A percentile compares a stretch with the other conserved stretches of the same genome.
Conservation (phyloP, 2,888 invertebrate genomes). For the Keiferia lycopersicella region DNA sequence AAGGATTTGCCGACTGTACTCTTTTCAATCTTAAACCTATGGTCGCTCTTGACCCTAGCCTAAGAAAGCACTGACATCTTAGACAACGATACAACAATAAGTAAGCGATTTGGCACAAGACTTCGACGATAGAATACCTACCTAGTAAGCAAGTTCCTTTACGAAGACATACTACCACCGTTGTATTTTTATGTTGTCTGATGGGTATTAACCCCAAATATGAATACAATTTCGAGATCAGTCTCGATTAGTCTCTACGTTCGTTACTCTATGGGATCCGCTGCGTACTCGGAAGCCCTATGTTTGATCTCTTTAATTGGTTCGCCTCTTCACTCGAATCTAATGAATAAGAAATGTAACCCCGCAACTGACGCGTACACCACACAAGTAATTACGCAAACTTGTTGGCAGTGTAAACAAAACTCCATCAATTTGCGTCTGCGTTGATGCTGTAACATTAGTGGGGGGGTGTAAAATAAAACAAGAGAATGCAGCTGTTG, state of each 20-base stretch:
- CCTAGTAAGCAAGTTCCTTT: no score
- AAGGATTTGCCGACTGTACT: no score
- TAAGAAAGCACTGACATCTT: no score
- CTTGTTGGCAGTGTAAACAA: conserved; percentile 63
- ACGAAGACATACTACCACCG: no score
- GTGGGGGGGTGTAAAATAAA: conserved; percentile 27
- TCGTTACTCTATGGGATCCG: background rate
- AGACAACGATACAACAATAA: no score
- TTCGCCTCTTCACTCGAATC: conserved; percentile 46
- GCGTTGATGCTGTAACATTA: conserved; percentile 29
- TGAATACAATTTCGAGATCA: background rate
- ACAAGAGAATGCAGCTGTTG: conserved; percentile 23
- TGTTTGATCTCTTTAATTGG: conserved; percentile 64
- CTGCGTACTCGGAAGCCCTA: conserved; percentile 33
- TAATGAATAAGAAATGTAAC: conserved; percentile 58
- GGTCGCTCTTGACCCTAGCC: no score
- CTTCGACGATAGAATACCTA: no score
- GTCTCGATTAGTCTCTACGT: background rate
- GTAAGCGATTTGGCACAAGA: no score
- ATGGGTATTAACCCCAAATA: no score
- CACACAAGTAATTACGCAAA: conserved; percentile 59
- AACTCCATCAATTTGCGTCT: conserved; percentile 60
- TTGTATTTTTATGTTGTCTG: no score
- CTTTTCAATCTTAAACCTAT: no score
- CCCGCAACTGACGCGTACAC: conserved; percentile 44